Evolutionary conservation across 2,888 invertebrate species (phyloP), one percentile per base, ranked within the genome.

Genomic region (Rhamnusium bicolor): DNA sequence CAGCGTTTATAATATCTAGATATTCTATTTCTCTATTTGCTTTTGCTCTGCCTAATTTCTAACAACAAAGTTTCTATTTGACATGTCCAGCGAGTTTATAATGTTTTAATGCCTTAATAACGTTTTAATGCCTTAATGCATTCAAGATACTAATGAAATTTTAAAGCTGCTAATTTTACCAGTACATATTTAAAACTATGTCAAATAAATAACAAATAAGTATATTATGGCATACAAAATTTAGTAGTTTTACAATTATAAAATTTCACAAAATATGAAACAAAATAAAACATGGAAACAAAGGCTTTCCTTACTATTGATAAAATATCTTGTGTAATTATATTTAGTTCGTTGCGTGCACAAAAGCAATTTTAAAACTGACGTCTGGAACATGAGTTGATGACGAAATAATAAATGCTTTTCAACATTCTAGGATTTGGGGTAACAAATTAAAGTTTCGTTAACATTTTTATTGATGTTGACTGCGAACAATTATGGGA

Each of bases 371-470:
- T 80, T 72, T 46, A 73, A 69, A 76, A 68, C 71, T 67, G 76
- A 69, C 58, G 75, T 73, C 77, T 75, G 73, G 68, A 75, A 75
- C 69, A 72, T 69, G 74, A 74, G 73, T 80, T 80, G 77, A 79
- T 80, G 79, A 78, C 79, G 78, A 79, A 79, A 74, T 76, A 75
- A 77, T 77, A 75, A 78, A 78, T 63, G 79, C 73, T 75, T 76
- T 78, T 71, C 75, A 74, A 74, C 62, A 8, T 62, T 46, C 61
- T 16, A 46, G 19, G 62, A 62, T 62, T 73, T 69, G 47, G 54
- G 29, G 61, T 65, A 60, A 53, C 66, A 51, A 69, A 73, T 73
- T 66, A n/a, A 67, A 47, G 54, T 67, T 24, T 19, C 62, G 58
- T 29, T 71, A 58, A 51, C 56, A 54, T 68, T 72, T 68, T 56